Conservation (phyloP, 2,797 vertebrate genomes). For the Tiaroga cobitis region DNA sequence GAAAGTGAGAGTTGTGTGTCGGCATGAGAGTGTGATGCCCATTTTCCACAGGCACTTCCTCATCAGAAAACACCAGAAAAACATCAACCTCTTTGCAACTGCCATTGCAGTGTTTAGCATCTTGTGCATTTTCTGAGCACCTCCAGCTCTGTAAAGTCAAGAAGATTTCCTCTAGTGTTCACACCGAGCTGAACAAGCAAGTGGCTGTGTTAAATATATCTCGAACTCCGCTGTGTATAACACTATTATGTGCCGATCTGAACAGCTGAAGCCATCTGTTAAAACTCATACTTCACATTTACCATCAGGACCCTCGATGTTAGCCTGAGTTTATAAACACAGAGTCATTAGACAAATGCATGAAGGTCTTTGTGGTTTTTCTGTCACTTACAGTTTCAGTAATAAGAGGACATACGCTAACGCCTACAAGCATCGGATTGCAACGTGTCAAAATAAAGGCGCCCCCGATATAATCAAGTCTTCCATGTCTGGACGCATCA, state of each 20-base stretch:
- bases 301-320: neutral
- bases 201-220: neutral
- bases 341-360: neutral
- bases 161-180: neutral
- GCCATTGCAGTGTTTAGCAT: neutral
- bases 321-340: neutral
- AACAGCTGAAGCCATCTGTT: neutral
- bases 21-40: neutral
- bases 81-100: neutral
- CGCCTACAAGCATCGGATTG: neutral
- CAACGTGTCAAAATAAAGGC: neutral
- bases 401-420: neutral
- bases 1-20: neutral
- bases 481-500: neutral
- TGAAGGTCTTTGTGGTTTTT: neutral
- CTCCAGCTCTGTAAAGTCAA: neutral
- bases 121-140: neutral
- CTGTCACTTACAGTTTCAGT: neutral
- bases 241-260: neutral
- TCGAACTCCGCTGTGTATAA: neutral
- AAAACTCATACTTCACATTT: neutral
- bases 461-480: neutral
- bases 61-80: neutral
- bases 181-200: neutral
- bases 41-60: constrained; percentile 11